phyloP scores from a whole-genome alignment of 2,797 vertebrate species.

The Coreius guichenoti region DNA sequence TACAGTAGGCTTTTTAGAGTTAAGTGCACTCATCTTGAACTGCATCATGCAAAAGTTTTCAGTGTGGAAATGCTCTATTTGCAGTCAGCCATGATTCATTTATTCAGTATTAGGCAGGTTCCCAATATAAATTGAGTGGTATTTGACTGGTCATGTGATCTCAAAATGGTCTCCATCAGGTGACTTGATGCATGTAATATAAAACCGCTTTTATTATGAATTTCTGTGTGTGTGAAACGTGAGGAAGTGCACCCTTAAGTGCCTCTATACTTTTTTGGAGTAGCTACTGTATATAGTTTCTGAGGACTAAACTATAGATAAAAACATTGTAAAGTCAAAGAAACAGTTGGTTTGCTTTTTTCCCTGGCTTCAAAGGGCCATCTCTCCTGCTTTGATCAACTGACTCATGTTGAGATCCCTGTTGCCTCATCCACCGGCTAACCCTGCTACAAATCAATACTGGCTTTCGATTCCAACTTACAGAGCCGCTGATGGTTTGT shows the following conservation, averaged over 20 bases:
- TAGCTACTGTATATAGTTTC: not conserved
- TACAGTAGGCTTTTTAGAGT: not conserved
- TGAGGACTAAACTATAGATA: not conserved
- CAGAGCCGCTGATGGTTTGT: conserved; percentile 18
- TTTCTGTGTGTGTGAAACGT: not conserved
- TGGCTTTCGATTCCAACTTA: conserved; percentile 31
- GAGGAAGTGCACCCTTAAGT: not conserved
- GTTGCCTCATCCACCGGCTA: conserved; percentile 71
- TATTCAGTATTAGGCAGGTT: not conserved
- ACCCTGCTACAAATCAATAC: conserved; percentile 73
- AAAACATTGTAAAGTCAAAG: not conserved
- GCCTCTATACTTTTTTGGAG: no score
- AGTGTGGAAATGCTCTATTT: not conserved
- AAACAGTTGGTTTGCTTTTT: conserved; percentile 28
- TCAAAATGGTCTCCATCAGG: not conserved
- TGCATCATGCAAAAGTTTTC: not conserved
- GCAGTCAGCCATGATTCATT: no score
- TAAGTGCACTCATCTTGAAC: not conserved
- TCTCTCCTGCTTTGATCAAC: conserved; percentile 66
- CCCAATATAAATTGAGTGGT: not conserved
- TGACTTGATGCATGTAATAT: not conserved
- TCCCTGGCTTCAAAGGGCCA: conserved; percentile 47
- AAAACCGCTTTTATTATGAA: not conserved
- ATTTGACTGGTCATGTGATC: not conserved
- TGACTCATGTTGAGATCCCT: conserved; percentile 72